phyloP scores from a whole-genome alignment of 2,797 vertebrate genomes.

The Phrynocephalus forsythii region DNA sequence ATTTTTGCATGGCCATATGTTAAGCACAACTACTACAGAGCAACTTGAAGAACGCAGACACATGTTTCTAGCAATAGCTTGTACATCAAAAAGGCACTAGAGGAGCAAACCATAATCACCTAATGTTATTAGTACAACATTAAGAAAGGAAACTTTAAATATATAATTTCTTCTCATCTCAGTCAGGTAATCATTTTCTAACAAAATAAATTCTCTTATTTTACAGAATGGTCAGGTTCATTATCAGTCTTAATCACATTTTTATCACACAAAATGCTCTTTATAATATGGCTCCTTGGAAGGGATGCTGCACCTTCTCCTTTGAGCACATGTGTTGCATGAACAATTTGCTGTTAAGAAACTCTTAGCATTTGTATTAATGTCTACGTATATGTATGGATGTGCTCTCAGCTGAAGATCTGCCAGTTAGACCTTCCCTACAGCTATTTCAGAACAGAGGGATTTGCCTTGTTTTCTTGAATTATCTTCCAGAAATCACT shows the following conservation, averaged over 20 bases:
- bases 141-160: conserved; percentile 73
- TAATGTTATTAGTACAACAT: conserved; percentile 65
- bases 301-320: conserved; percentile 88
- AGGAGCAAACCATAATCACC: conserved; percentile 61
- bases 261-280: conserved; percentile 47
- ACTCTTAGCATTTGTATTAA: conserved; percentile 83
- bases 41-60: conserved; percentile 61
- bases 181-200: conserved; percentile 56
- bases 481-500: conserved; percentile 28
- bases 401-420: conserved; percentile 54
- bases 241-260: conserved; percentile 52
- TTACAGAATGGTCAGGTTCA: conserved; percentile 68
- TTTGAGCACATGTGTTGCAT: conserved; percentile 91
- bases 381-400: not conserved
- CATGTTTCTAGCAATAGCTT: conserved; percentile 60
- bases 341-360: conserved; percentile 91
- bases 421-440: conserved; percentile 35
- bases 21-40: conserved; percentile 72
- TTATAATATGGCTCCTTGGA: conserved; percentile 87
- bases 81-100: conserved; percentile 67
- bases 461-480: conserved; percentile 5
- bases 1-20: conserved; percentile 69
- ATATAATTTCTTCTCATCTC: conserved; percentile 67
- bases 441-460: not conserved
- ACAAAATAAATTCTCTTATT: conserved; percentile 76